Evolutionary conservation across 2,888 invertebrate species (phyloP), one percentile per base, ranked within the genome.

Genomic region (Diaprepes abbreviatus): DNA sequence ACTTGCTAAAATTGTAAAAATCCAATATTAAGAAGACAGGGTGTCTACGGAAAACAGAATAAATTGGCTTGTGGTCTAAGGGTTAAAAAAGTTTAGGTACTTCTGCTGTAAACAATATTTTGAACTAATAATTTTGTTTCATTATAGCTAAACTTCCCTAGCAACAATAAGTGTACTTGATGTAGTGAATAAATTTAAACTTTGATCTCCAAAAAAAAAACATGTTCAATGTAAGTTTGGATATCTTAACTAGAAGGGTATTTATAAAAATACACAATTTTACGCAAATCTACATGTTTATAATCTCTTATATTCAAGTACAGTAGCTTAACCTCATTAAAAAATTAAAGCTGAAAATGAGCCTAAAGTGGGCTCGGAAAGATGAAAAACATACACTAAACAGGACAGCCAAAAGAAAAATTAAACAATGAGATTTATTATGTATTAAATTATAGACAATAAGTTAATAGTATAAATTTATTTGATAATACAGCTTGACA

Each of bases 401-500:
- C 31, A 64, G 54, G 52, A 52, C 40, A 52, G 35, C 55, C 36
- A 64, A 64, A 58, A 43, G 54, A 64, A 54, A 63, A 54, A 43
- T 50, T 28, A 66, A 66, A 57, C 31, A 66, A 66, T 58, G 48
- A 66, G 50, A 66, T 45, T 58, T 66, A 62, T 54, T 12, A 67
- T 67, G 60, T 62, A 67, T 67, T 67, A 67, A 75, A 74, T 70
- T 66, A 74, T 54, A 80, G 76, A 79, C 79, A 79, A 78, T 77
- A 77, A 78, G 75, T 79, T 79, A 81, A 82, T 83, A 81, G 80
- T 82, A 83, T 82, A 83, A 82, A 82, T 82, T 82, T 82, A 82
- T 82, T 82, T 79, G 77, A 80, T 82, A 82, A 82, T 83, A 83
- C 81, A 83, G 81, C 79, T 79, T 82, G 82, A 82, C 81, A 83